Evolutionary conservation across 2,113 vertebrate species (phyloP).

Genomic region (Nyctibius bracteatus): DNA sequence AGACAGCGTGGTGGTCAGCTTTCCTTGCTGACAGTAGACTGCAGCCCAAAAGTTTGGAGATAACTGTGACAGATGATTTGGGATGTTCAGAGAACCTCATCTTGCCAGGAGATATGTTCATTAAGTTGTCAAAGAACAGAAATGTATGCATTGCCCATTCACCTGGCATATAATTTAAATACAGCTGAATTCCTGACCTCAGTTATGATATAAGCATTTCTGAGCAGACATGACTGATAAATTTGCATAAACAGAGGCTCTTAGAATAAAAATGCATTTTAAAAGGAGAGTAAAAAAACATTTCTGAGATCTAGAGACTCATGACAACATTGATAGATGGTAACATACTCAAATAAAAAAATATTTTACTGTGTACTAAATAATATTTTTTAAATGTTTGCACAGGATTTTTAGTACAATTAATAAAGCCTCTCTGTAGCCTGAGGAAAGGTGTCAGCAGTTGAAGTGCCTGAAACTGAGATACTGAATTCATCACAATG

Average conservation of each 20-base stretch:
- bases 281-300: neutral
- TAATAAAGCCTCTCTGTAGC: conserved; percentile 36
- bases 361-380: conserved; percentile 10
- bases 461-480: conserved; percentile 43
- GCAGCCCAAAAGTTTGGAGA: conserved; percentile 15
- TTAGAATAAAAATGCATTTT: conserved; percentile 3
- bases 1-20: neutral
- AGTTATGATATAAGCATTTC: conserved; percentile 46
- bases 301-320: neutral
- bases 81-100: conserved; percentile 22
- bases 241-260: conserved; percentile 40
- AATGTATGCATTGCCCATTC: conserved; percentile 34
- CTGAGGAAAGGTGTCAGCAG: conserved; percentile 52
- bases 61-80: conserved; percentile 29
- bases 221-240: conserved; percentile 18
- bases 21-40: neutral
- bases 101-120: conserved; percentile 34
- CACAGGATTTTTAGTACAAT: conserved; percentile 33
- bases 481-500: conserved; percentile 41
- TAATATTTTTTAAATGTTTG: conserved; percentile 44
- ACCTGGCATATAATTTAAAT: conserved; percentile 36
- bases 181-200: conserved; percentile 49
- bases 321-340: neutral
- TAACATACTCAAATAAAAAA: neutral
- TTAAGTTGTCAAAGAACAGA: conserved; percentile 54